Base-by-base conservation (phyloP, 2,113 vertebrate genomes). In the Aleadryas rufinucha region DNA sequence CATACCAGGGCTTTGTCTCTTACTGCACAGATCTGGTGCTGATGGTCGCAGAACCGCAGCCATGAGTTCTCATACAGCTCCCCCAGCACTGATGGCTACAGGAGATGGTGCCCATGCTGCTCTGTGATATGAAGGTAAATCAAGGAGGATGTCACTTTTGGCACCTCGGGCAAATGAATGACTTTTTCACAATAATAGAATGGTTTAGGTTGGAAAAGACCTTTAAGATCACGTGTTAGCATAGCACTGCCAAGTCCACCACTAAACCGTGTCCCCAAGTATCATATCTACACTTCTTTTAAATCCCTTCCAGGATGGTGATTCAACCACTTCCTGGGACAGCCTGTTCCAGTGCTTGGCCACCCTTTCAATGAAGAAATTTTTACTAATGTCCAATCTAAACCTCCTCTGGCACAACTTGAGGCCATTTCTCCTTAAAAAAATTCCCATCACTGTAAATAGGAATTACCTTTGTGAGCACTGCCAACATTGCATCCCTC, bases 41-140 rank as follows among this genome's bases (percentile, higher is more conserved):
- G 68, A 47, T 2, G 8, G 39, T 65, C 0, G 1, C 31, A 26
- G 12, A 81, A 60, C 39, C 0, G 0, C 49, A 69, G 72, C 54
- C n/a, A 24, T 8, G 23, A 65, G 21, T 77, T 81, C 59, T 85
- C 35, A 13, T 22, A 19, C 59, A 75, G 30, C 63, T 69, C 45
- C 47, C 11, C 42, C 9, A 53, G 59, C 47, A 45, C 33, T 33
- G 35, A 33, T 39, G 50, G 45, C 31, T 85, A 9, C 19, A 76
- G 56, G 56, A 66, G 41, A 44, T 53, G 28, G 39, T 89, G 41
- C 42, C 6, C 3, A 18, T 56, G 37, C 24, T 56, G 28, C 60
- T 92, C n/a, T 80, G 49, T 0, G 7, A 33, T 28, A 19, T 4
- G 41, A 66, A 71, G 70, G 66, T 47, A 47, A 57, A 5, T 35